Percentiles rank a stretch among this genome's conserved stretches.
phyloP scores from a whole-genome alignment of 2,113 vertebrate genomes.

The Meles meles region DNA sequence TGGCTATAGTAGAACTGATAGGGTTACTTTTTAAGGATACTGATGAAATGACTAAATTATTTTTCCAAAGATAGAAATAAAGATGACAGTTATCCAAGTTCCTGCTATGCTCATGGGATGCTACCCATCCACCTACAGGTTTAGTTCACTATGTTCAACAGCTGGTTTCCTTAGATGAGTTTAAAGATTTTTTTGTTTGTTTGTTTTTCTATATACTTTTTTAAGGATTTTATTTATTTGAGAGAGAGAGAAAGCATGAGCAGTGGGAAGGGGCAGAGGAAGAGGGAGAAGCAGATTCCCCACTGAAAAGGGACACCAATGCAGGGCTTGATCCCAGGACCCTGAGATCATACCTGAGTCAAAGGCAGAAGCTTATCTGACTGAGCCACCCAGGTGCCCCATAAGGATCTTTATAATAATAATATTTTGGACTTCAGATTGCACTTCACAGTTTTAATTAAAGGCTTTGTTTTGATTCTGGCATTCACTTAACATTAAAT shows the following conservation, averaged over 20 bases:
- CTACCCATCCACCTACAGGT: neutral
- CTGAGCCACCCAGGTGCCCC: neutral
- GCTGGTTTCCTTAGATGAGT: neutral
- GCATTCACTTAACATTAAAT: slow-evolving; percentile 28
- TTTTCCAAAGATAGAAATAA: neutral
- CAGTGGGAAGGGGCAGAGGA: no score
- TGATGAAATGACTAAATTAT: fast-evolving
- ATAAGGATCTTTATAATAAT: neutral
- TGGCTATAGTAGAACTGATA: neutral
- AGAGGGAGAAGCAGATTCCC: neutral
- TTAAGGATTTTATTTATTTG: neutral
- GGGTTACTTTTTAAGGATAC: neutral
- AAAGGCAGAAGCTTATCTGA: neutral
- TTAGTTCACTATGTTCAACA: neutral
- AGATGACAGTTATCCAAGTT: neutral
- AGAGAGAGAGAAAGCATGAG: neutral
- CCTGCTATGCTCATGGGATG: neutral
- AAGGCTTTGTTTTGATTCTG: neutral
- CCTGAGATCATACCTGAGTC: neutral
- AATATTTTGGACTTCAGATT: neutral
- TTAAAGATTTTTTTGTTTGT: neutral
- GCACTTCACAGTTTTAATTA: neutral
- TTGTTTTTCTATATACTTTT: neutral
- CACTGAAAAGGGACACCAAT: neutral
- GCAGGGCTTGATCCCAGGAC: neutral